Evolutionary conservation across 2,113 vertebrate genomes (phyloP), one percentile per base, ranked within the genome.

Genomic region (Tichodroma muraria): DNA sequence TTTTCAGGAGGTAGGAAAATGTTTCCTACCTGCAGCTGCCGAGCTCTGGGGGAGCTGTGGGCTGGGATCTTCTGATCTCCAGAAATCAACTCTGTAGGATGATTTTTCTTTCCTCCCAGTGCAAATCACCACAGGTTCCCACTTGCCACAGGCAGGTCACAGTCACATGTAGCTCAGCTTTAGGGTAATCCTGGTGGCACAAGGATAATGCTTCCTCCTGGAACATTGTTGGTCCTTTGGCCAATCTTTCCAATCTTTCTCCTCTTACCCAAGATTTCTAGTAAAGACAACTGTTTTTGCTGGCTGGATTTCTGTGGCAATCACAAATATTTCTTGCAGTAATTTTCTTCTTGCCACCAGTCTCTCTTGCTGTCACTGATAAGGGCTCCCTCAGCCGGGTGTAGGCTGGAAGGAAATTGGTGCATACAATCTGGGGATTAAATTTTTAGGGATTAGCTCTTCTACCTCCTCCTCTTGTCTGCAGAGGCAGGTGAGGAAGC

Each of bases 1-100:
- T 92, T 85, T 89, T 85, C 50, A 77, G 66, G 63, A 82, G 82
- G 56, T 57, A 92, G 91, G 73, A 49, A 90, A 95, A 83, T 52
- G 54, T 75, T 93, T 95, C 85, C 57, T 60, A 77, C 70, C 83
- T 77, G 59, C 63, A 44, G 49, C 19, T 87, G 31, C 78, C 0
- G 6, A 81, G 64, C 64, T 95, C 75, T 83, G 89, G 45, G 79
- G 87, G 68, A 93, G 76, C 77, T 68, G 33, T 52, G 72, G 90
- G 65, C 42, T 92, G 53, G 59, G 47, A 89, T 90, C 87, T 92
- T 92, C 87, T 83, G 53, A 68, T 77, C 68, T 54, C 1, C 4
- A 73, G 31, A 66, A 80, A 60, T 33, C 0, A 0, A 1, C 40
- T 59, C 35, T 22, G 1, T 23, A 31, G 71, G 42, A 37, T 59